Conservation (phyloP, 2,797 vertebrate species). For the Diplodus puntazzo region DNA sequence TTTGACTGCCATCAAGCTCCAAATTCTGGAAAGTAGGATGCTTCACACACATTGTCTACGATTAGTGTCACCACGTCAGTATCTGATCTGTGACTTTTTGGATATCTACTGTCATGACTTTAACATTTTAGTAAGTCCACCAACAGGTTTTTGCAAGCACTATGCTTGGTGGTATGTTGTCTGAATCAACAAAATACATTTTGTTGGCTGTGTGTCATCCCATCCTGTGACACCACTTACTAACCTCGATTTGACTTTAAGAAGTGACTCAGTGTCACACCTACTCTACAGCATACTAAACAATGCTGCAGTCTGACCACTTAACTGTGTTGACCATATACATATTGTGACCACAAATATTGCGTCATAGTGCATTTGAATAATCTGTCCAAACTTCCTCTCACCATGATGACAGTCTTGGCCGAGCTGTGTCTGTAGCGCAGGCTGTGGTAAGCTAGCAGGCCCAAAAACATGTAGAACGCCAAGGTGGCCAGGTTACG, state of each 20-base stretch:
- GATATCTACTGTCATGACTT: too few species aligned
- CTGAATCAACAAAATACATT: background rate
- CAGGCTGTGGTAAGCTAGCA: constrained; percentile 91
- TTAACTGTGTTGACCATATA: background rate
- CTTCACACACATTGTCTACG: too few species aligned
- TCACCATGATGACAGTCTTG: constrained; percentile 96
- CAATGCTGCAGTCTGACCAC: constrained; percentile 28
- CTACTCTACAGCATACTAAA: background rate
- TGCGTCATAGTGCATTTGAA: background rate
- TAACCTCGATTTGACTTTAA: background rate
- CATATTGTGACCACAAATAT: background rate
- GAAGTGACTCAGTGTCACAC: background rate
- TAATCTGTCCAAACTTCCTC: constrained; percentile 31
- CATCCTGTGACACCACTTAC: background rate
- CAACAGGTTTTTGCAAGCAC: background rate
- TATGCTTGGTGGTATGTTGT: background rate
- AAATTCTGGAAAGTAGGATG: too few species aligned
- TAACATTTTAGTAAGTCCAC: too few species aligned
- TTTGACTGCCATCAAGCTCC: too few species aligned
- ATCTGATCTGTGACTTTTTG: too few species aligned
- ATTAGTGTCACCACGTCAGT: too few species aligned
- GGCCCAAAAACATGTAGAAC: constrained; percentile 90
- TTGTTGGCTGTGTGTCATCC: background rate
- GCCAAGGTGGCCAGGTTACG: constrained; percentile 93
- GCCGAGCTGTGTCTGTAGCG: constrained; percentile 90